phyloP scores from a whole-genome alignment of 2,797 vertebrate genomes.

The Myotis daubentonii region DNA sequence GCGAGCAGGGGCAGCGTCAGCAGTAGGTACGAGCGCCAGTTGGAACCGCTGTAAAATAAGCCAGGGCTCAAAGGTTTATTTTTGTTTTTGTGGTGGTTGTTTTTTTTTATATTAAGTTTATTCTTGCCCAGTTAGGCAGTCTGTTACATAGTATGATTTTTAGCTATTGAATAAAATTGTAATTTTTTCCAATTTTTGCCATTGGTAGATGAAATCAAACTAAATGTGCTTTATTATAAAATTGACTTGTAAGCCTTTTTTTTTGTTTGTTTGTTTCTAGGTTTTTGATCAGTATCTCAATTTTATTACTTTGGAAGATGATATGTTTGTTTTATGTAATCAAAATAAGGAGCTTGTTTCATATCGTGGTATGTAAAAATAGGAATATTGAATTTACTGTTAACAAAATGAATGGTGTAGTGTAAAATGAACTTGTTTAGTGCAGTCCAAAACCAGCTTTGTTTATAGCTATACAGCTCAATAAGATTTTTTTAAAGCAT shows the following conservation, averaged over 20 bases:
- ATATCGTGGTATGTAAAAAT: slow-evolving; percentile 92
- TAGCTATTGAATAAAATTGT: slow-evolving; percentile 28
- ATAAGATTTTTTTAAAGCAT: slow-evolving; percentile 20
- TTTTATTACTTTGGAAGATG: slow-evolving; percentile 99
- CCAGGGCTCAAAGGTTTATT: not conserved
- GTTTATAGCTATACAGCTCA: not conserved
- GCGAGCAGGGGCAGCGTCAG: no score
- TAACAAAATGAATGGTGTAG: not conserved
- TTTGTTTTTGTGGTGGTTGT: not conserved
- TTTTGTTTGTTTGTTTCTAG: slow-evolving; percentile 82
- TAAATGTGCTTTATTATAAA: slow-evolving; percentile 42
- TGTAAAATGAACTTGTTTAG: not conserved
- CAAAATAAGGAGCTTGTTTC: slow-evolving; percentile 98
- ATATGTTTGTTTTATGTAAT: slow-evolving; percentile 98
- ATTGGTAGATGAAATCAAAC: slow-evolving; percentile 25
- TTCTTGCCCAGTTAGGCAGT: not conserved
- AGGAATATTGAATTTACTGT: slow-evolving; percentile 3
- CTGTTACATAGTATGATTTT: not conserved
- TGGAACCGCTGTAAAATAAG: not conserved
- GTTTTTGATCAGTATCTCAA: slow-evolving; percentile 99
- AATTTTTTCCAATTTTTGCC: not conserved
- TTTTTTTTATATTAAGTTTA: slow-evolving; percentile 3
- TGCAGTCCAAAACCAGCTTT: not conserved
- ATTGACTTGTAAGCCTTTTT: slow-evolving; percentile 58
- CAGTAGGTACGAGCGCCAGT: no score